Evolutionary conservation across 2,797 vertebrate genomes (phyloP), one percentile per base, ranked within the genome.

Genomic region (Acanthornis magna): DNA sequence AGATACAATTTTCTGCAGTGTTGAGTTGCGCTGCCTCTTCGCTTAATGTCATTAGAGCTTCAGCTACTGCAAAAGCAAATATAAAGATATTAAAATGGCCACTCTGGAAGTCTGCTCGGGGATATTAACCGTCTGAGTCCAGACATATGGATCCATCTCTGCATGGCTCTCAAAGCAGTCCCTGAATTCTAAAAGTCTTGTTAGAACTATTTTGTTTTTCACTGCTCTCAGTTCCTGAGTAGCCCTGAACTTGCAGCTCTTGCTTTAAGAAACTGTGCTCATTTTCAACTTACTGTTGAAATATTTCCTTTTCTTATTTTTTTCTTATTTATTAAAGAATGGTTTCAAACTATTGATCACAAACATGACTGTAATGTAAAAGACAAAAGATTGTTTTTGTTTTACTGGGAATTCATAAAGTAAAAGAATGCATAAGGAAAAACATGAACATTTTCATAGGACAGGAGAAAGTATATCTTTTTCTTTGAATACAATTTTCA

Each of bases 391-490:
- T 22, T 70, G 23, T 12, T 22, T 36, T 80, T 74, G 21, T 2
- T 87, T 71, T 58, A 43, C 9, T 34, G 12, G n/a, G 38, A 66
- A 73, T 57, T 75, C 16, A 47, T 7, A 63, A 12, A 9, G 6
- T 14, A 63, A 83, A 79, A 67, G 8, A 73, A 38, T 18, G 9
- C 3, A 32, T 29, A 53, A 3, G 1, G 4, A 4, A 74, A 88
- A 74, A 50, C 1, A 27, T 6, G 2, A n/a, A 1, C 18, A 25
- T 51, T 22, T 72, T 71, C 21, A 15, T 9, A 55, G 1, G 2
- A 2, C 29, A 61, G 42, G 15, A 68, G 76, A 88, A 83, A 51
- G 29, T 47, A 65, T 20, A 17, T 20, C 16, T n/a, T 53, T n/a
- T 42, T 57, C 4, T 57, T 71, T 45, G 13, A 63, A 70, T 61